These are phyloP conservation scores for Antitype chi DNA, from an alignment of 2,888 invertebrate species.

Conservation along the genomic window DNA sequence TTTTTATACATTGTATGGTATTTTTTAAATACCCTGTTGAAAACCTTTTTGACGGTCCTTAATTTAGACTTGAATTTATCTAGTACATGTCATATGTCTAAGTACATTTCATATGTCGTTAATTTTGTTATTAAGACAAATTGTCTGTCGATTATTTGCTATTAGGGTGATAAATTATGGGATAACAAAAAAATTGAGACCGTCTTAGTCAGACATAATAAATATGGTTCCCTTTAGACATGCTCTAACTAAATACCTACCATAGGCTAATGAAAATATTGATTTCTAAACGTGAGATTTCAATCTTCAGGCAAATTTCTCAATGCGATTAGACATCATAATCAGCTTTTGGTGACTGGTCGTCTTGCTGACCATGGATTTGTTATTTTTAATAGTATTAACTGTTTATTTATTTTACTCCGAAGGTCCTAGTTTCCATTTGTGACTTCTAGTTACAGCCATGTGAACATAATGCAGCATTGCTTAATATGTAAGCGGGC, in stretches of 20 bases:
- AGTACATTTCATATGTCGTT: constrained; percentile 11
- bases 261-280: not conserved
- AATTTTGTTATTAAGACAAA: constrained; percentile 28
- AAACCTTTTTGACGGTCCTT: constrained; percentile 44
- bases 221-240: not conserved
- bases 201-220: not conserved
- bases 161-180: not conserved
- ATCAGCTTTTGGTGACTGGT: no score
- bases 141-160: constrained; percentile 19
- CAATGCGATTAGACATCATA: not conserved
- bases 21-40: constrained; percentile 42
- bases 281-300: not conserved
- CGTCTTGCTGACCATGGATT: no score
- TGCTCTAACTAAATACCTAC: not conserved
- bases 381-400: no score
- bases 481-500: no score
- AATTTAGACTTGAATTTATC: constrained; percentile 34
- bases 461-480: no score
- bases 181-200: not conserved
- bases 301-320: not conserved
- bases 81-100: constrained; percentile 13
- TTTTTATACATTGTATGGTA: constrained; percentile 29
- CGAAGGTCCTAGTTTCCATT: no score
- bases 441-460: no score
- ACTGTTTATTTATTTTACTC: no score